Percentiles rank a stretch among this genome's conserved stretches.
Evolutionary conservation across 2,888 invertebrate species (phyloP).

Genomic region (Coremacera marginata): DNA sequence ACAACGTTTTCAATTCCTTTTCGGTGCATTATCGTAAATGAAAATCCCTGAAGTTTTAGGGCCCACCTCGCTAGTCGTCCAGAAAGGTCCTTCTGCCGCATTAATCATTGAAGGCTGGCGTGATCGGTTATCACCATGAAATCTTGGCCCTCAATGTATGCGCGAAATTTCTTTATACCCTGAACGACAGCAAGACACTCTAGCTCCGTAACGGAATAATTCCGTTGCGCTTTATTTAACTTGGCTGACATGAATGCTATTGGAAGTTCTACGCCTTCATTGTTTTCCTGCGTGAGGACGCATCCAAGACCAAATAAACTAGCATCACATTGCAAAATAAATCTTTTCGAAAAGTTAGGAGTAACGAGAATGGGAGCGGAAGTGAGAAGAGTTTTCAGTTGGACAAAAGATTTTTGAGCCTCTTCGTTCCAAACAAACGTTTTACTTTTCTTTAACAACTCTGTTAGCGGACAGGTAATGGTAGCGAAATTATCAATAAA

Average conservation of each 20-base stretch:
- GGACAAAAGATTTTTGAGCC: not conserved
- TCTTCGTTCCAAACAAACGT: not conserved
- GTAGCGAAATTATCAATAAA: conserved; percentile 43
- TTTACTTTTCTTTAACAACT: conserved; percentile 3
- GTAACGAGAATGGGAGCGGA: conserved; percentile 30
- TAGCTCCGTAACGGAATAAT: conserved; percentile 29
- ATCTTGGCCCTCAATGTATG: not conserved
- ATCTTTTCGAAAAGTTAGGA: conserved; percentile 32
- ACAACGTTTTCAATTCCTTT: conserved; percentile 13
- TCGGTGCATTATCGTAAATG: not conserved
- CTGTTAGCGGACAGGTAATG: conserved; percentile 19
- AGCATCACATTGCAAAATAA: conserved; percentile 37
- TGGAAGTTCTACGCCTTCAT: conserved; percentile 30
- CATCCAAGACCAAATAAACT: conserved; percentile 33
- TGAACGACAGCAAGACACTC: conserved; percentile 29
- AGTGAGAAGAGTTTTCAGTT: conserved; percentile 17
- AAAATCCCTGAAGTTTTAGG: not conserved
- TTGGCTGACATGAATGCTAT: conserved; percentile 37
- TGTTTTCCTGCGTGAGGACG: conserved; percentile 39
- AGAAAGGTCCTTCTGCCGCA: not conserved
- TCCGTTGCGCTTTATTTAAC: conserved; percentile 33
- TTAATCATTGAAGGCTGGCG: conserved; percentile 23
- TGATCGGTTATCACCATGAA: not conserved
- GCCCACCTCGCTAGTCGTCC: conserved; percentile 19
- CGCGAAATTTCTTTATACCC: not conserved